These are phyloP conservation scores for Whitmania pigra DNA, from an alignment of 1,140 invertebrate genomes.

Conservation along the genomic window DNA sequence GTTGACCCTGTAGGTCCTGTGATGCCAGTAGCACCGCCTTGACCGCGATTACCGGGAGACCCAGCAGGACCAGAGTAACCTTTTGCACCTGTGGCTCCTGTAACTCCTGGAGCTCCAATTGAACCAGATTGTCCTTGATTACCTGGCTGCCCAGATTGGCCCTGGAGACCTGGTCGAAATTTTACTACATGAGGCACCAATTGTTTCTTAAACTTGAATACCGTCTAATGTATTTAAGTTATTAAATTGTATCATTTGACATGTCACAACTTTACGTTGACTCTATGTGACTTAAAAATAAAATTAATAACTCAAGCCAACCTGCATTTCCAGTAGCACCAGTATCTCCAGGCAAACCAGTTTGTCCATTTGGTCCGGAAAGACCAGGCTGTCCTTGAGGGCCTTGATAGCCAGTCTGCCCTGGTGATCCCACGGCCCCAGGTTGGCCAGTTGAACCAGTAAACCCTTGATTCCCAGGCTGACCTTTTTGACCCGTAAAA, in stretches of 20 bases:
- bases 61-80: constrained; percentile 16
- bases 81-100: constrained; percentile 16
- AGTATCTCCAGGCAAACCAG: constrained; percentile 21
- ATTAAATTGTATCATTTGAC: not conserved
- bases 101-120: constrained; percentile 17
- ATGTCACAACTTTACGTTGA: no score
- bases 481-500: constrained; percentile 21
- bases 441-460: constrained; percentile 21
- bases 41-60: constrained; percentile 20
- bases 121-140: constrained; percentile 16
- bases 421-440: constrained; percentile 15
- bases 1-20: constrained; percentile 28
- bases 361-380: constrained; percentile 21
- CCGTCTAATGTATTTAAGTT: not conserved
- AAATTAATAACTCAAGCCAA: not conserved
- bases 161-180: not conserved
- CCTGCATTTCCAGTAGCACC: constrained; percentile 10
- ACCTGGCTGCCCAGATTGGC: constrained; percentile 8
- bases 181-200: constrained; percentile 8
- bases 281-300: not conserved
- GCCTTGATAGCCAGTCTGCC: constrained; percentile 12
- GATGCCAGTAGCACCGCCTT: constrained; percentile 15
- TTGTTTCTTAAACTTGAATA: not conserved
- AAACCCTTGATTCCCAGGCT: constrained; percentile 17
- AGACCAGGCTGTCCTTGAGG: constrained; percentile 13